These are phyloP conservation scores for Molossus molossus DNA, from an alignment of 2,797 vertebrate species.

Conservation along the genomic window DNA sequence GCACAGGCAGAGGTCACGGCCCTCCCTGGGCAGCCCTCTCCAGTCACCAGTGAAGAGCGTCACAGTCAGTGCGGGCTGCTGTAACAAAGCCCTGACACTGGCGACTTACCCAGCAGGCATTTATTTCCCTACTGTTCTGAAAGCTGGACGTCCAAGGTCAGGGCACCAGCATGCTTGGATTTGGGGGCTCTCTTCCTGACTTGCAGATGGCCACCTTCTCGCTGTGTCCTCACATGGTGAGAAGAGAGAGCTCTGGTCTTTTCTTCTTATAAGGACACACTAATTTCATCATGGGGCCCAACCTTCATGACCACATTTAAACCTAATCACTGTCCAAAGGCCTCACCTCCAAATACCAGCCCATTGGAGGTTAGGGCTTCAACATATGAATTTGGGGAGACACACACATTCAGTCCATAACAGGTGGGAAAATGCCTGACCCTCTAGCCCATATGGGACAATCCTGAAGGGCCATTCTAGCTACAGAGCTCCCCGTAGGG, in stretches of 20 bases:
- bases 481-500: background rate
- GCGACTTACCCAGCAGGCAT: background rate
- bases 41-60: background rate
- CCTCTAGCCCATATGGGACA: background rate
- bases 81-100: background rate
- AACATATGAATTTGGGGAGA: background rate
- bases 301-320: background rate
- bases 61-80: background rate
- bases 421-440: background rate
- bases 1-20: background rate
- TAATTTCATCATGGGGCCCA: background rate
- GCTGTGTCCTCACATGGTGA: background rate
- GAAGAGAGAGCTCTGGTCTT: background rate
- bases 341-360: background rate
- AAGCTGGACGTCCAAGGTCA: background rate
- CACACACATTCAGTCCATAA: background rate
- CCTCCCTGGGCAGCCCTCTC: background rate
- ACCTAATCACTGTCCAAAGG: background rate
- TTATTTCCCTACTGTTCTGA: background rate
- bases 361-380: background rate
- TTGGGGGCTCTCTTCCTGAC: background rate
- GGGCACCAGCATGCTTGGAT: rapidly evolving
- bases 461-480: background rate
- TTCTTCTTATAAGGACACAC: background rate
- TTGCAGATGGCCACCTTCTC: background rate